phyloP scores from a whole-genome alignment of 2,797 vertebrate species.

The Chaunax sp. region DNA sequence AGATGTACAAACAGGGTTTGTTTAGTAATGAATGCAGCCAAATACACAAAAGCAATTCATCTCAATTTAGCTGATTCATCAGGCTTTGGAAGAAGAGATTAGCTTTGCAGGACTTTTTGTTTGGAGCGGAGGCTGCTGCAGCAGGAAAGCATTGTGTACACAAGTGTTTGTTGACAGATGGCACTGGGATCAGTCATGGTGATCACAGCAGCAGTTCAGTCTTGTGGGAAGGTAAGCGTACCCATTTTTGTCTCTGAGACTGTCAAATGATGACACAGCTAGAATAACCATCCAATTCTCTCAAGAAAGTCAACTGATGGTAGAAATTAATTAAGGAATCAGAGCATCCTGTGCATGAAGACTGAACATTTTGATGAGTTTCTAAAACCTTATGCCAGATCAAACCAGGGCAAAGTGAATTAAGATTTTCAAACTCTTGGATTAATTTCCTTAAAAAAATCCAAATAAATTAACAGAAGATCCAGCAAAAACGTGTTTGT shows the following conservation, averaged over 20 bases:
- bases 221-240: slow-evolving; percentile 36
- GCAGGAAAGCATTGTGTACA: slow-evolving; percentile 41
- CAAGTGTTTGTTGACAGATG: slow-evolving; percentile 53
- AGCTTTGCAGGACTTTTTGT: slow-evolving; percentile 52
- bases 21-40: slow-evolving; percentile 39
- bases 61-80: slow-evolving; percentile 57
- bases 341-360: background rate
- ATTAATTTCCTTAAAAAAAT: slow-evolving; percentile 4
- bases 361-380: slow-evolving; percentile 9
- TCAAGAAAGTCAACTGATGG: slow-evolving; percentile 7
- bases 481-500: slow-evolving; percentile 12
- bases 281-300: slow-evolving; percentile 28
- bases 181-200: slow-evolving; percentile 36
- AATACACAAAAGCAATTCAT: slow-evolving; percentile 46
- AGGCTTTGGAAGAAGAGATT: slow-evolving; percentile 53
- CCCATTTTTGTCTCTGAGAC: slow-evolving; percentile 40
- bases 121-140: slow-evolving; percentile 22
- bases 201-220: slow-evolving; percentile 41
- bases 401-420: background rate
- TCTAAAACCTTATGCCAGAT: slow-evolving; percentile 5
- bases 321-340: background rate
- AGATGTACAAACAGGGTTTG: slow-evolving; percentile 28
- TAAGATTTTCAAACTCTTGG: background rate
- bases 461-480: background rate
- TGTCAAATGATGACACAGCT: slow-evolving; percentile 31